These are phyloP conservation scores for Silurus glanis DNA, from an alignment of 2,113 vertebrate species.

Conservation along the genomic window DNA sequence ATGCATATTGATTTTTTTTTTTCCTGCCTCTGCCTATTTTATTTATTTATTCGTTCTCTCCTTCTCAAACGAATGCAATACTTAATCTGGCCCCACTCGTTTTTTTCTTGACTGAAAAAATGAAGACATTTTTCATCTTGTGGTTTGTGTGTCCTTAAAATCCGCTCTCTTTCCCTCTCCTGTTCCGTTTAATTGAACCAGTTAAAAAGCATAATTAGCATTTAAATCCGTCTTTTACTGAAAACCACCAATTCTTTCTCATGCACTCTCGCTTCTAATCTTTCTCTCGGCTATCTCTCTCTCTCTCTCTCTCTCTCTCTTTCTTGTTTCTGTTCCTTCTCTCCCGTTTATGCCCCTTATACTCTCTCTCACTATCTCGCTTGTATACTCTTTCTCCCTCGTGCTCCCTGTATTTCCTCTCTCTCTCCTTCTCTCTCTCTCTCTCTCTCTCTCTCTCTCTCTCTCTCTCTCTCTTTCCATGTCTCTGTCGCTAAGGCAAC, in stretches of 20 bases:
- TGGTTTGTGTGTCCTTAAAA: slow-evolving; percentile 63
- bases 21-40: slow-evolving; percentile 48
- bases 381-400: slow-evolving; percentile 44
- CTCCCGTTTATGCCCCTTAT: neutral
- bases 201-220: slow-evolving; percentile 74
- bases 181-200: slow-evolving; percentile 53
- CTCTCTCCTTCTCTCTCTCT: slow-evolving; percentile 34
- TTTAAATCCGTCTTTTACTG: slow-evolving; percentile 74
- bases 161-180: slow-evolving; percentile 58
- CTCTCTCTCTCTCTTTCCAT: slow-evolving; percentile 64
- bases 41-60: slow-evolving; percentile 45
- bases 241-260: slow-evolving; percentile 59
- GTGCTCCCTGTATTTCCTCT: slow-evolving; percentile 45
- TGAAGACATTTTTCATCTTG: slow-evolving; percentile 57
- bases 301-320: neutral
- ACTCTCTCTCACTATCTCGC: neutral
- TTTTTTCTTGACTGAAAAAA: slow-evolving; percentile 47
- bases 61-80: slow-evolving; percentile 26
- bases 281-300: neutral
- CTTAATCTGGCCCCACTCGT: slow-evolving; percentile 26
- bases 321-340: neutral
- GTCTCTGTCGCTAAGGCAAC: slow-evolving; percentile 82
- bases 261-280: slow-evolving; percentile 37
- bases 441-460: slow-evolving; percentile 48
- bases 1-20: slow-evolving; percentile 60